phyloP scores from a whole-genome alignment of 2,797 vertebrate species.

The Megalops cyprinoides region DNA sequence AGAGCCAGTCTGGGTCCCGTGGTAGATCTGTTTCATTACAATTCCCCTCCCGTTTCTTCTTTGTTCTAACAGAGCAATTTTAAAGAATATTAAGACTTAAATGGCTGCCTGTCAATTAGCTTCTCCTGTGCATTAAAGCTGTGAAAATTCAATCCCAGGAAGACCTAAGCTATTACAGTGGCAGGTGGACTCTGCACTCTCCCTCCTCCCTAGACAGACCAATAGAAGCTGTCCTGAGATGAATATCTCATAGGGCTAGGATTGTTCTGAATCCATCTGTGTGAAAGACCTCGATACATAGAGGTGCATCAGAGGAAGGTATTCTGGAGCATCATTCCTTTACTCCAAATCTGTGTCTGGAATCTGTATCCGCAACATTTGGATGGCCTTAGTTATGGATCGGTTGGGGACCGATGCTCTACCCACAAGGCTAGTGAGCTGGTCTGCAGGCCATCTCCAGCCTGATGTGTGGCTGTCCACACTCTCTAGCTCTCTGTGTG shows the following conservation, averaged over 20 bases:
- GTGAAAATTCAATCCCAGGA: conserved; percentile 57
- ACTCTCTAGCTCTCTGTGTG: not conserved
- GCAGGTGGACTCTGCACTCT: conserved; percentile 30
- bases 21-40: conserved; percentile 63
- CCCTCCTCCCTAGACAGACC: conserved; percentile 11
- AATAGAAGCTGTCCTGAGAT: not conserved
- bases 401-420: conserved; percentile 3
- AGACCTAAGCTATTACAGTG: conserved; percentile 56
- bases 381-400: not conserved
- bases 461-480: conserved; percentile 3
- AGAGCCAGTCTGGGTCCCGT: conserved; percentile 44
- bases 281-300: not conserved
- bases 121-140: conserved; percentile 57
- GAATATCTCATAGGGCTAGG: not conserved
- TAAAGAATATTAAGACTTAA: conserved; percentile 75
- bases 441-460: not conserved
- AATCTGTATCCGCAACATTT: too few relatives aligned
- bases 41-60: conserved; percentile 59
- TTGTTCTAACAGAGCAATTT: conserved; percentile 60
- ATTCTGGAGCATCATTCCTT: not conserved
- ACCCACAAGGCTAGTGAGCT: not conserved
- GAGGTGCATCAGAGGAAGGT: not conserved
- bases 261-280: not conserved
- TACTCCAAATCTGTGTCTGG: not conserved
- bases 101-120: conserved; percentile 73